Percentiles rank a stretch among this genome's conserved stretches.
Evolutionary conservation across 2,797 vertebrate genomes (phyloP).

Genomic region (Microctenopoma steveboyesi): DNA sequence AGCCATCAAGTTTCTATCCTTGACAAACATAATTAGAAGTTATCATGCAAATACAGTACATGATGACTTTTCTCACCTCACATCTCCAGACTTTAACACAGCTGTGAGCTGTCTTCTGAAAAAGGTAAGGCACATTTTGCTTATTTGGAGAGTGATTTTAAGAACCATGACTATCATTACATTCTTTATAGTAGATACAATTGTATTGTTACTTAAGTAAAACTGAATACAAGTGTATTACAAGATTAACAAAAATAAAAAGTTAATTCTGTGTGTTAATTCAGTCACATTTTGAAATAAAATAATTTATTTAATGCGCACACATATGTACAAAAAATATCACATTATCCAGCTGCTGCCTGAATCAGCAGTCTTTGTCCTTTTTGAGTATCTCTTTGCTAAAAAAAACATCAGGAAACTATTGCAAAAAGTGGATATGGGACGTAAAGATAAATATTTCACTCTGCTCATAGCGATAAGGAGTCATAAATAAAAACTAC

Average conservation of each 20-base stretch:
- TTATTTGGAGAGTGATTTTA: background rate
- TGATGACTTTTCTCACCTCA: background rate
- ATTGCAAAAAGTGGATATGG: slow-evolving; percentile 25
- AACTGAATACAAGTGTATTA: no score
- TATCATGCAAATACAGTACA: slow-evolving; percentile 43
- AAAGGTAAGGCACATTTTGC: slow-evolving; percentile 29
- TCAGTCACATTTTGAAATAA: background rate
- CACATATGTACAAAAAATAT: background rate
- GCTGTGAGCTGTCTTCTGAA: background rate
- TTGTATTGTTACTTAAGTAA: background rate
- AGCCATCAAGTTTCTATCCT: slow-evolving; percentile 27
- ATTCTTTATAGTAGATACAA: background rate
- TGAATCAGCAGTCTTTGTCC: slow-evolving; percentile 21
- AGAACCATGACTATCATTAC: no score
- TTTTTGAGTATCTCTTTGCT: background rate
- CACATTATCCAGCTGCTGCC: background rate
- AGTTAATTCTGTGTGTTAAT: background rate
- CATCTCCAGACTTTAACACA: background rate
- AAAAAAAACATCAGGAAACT: slow-evolving; percentile 47
- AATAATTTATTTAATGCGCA: background rate
- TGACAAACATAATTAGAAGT: slow-evolving; percentile 42
- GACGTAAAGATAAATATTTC: slow-evolving; percentile 43
- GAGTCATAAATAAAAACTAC: slow-evolving; percentile 8
- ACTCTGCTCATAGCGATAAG: slow-evolving; percentile 35
- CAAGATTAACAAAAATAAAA: no score